A percentile compares a stretch with the other conserved stretches of the same genome.
Evolutionary conservation across 2,888 invertebrate genomes (phyloP).

Genomic region (Tetrapedia diversipes): DNA sequence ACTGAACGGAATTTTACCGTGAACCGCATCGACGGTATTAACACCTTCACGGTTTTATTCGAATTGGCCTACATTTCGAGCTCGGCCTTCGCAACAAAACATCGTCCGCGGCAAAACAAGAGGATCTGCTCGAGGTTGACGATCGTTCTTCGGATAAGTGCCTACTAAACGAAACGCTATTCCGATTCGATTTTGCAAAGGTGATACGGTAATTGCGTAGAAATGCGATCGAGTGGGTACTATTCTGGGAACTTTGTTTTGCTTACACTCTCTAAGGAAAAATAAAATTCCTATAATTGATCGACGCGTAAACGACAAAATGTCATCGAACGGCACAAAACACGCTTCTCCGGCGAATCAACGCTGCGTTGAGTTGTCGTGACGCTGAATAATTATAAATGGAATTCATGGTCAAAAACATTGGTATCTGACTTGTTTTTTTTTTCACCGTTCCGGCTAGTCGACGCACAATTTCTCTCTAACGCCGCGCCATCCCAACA

Average conservation of each 20-base stretch:
- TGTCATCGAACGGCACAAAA: neutral
- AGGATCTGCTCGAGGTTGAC: neutral
- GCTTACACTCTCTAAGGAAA: too few relatives aligned
- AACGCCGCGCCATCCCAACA: slow-evolving; percentile 31
- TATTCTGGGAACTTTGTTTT: too few relatives aligned
- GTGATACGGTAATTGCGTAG: too few relatives aligned
- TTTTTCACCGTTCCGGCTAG: slow-evolving; percentile 30
- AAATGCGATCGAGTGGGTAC: too few relatives aligned
- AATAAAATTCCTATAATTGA: too few relatives aligned
- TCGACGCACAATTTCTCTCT: slow-evolving; percentile 48
- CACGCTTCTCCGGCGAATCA: slow-evolving; percentile 16
- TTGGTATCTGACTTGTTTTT: slow-evolving; percentile 2
- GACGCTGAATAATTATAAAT: slow-evolving; percentile 49
- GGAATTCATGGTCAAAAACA: slow-evolving; percentile 13
- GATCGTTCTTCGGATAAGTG: slow-evolving; percentile 7
- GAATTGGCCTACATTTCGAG: slow-evolving; percentile 3
- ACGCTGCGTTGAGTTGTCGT: neutral
- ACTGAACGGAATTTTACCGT: slow-evolving; percentile 5
- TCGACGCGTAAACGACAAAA: slow-evolving; percentile 17
- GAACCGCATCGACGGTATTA: neutral
- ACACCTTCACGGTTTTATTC: slow-evolving; percentile 8
- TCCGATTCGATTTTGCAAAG: too few relatives aligned
- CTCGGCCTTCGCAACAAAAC: neutral
- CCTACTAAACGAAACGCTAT: slow-evolving; percentile 14
- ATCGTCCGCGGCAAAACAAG: neutral